phyloP scores from a whole-genome alignment of 64 coral and sea anemone genomes.

The Actinia tenebrosa region DNA sequence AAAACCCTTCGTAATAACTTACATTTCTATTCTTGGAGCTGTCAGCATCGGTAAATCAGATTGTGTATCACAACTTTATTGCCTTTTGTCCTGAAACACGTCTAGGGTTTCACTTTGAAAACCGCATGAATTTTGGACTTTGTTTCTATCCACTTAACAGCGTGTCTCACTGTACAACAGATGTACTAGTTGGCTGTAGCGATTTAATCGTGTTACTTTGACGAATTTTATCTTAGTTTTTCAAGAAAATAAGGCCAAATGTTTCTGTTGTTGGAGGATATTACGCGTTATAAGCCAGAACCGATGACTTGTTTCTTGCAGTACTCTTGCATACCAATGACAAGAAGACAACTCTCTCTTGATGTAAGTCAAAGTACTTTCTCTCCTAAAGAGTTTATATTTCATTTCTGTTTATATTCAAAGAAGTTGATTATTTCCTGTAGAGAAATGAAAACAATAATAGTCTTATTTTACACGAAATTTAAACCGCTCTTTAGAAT shows the following conservation, averaged over 20 bases:
- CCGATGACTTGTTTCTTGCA: not conserved
- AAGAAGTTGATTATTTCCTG: not conserved
- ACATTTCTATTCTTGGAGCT: not conserved
- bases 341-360: not conserved
- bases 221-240: not conserved
- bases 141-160: not conserved
- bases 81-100: not conserved
- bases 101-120: constrained; percentile 1
- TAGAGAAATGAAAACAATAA: not conserved
- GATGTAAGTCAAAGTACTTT: not conserved
- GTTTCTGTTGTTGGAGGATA: not conserved
- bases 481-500: not conserved
- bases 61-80: not conserved
- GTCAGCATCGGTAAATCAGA: constrained; percentile 10
- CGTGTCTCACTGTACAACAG: not conserved
- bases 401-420: not conserved
- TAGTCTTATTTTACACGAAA: not conserved
- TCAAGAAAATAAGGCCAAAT: not conserved
- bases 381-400: not conserved
- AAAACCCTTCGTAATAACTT: not conserved
- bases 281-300: not conserved
- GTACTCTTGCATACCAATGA: not conserved
- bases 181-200: not conserved
- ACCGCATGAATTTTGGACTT: not conserved
- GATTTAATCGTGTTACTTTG: not conserved